These are phyloP conservation scores for Erythrocebus patas DNA, from an alignment of 2,113 vertebrate genomes.

Conservation along the genomic window DNA sequence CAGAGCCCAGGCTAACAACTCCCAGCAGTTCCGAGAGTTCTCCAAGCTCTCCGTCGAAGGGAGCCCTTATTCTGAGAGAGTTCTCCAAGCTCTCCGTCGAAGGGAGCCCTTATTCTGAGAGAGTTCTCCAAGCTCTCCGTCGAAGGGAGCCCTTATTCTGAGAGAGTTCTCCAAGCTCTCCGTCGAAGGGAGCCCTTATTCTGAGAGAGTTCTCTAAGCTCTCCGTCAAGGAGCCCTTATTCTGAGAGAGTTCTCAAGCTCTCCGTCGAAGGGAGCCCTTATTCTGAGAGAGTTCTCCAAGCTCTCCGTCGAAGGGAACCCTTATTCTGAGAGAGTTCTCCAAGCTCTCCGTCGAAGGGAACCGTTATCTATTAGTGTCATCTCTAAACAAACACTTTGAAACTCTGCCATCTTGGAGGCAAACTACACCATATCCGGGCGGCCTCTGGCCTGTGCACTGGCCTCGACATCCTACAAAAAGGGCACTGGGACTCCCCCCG, in stretches of 20 bases:
- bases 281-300: neutral
- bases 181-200: rapidly evolving
- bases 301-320: neutral
- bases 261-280: rapidly evolving
- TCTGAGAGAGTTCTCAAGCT: neutral
- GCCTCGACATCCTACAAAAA: rapidly evolving
- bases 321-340: neutral
- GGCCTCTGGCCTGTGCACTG: neutral
- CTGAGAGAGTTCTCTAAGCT: neutral
- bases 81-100: neutral
- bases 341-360: rapidly evolving
- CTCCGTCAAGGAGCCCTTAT: too few species aligned
- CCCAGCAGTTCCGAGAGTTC: neutral
- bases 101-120: neutral
- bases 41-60: rapidly evolving
- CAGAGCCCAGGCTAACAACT: neutral
- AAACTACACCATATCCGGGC: neutral
- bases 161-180: neutral
- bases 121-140: neutral
- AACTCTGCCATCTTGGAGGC: neutral
- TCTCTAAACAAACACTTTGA: neutral
- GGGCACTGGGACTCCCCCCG: rapidly evolving
- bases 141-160: neutral
- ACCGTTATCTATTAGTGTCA: neutral
- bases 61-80: neutral